Conservation (phyloP, 2,797 vertebrate species). For the Falco berigora region DNA sequence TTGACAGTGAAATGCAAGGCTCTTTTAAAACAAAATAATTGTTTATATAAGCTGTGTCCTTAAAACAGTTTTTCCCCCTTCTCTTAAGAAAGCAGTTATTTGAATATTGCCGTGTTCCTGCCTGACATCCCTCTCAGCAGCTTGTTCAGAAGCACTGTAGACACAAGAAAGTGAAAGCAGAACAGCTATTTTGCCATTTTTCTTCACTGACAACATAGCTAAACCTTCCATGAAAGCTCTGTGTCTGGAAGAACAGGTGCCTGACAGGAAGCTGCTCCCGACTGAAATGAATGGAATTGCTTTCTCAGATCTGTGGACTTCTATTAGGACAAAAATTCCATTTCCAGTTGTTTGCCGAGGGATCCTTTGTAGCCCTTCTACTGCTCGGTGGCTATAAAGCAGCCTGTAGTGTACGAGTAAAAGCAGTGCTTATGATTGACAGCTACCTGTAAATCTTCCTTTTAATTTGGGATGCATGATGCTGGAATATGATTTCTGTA, state of each 20-base stretch:
- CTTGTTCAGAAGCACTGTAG: background rate
- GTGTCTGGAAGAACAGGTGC: slow-evolving; percentile 21
- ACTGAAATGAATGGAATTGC: background rate
- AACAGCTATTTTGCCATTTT: slow-evolving; percentile 12
- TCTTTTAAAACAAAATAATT: slow-evolving; percentile 39
- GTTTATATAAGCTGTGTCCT: slow-evolving; percentile 18
- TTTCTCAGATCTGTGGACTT: slow-evolving; percentile 9
- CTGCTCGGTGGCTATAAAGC: slow-evolving; percentile 7
- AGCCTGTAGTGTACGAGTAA: background rate
- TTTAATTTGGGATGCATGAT: background rate
- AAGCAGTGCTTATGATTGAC: background rate
- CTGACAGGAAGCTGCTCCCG: slow-evolving; percentile 20
- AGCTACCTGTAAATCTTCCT: background rate
- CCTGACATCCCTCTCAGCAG: background rate
- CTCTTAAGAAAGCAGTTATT: background rate
- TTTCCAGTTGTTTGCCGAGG: background rate
- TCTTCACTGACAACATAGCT: background rate
- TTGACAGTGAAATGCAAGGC: background rate
- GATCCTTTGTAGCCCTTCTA: background rate
- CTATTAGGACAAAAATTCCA: slow-evolving; percentile 38
- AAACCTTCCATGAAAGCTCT: slow-evolving; percentile 7
- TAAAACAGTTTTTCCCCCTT: background rate
- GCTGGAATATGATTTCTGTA: background rate
- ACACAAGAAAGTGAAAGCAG: background rate
- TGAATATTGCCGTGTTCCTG: background rate